Conservation (phyloP, 2,888 invertebrate genomes). For the Hydriomena furcata region DNA sequence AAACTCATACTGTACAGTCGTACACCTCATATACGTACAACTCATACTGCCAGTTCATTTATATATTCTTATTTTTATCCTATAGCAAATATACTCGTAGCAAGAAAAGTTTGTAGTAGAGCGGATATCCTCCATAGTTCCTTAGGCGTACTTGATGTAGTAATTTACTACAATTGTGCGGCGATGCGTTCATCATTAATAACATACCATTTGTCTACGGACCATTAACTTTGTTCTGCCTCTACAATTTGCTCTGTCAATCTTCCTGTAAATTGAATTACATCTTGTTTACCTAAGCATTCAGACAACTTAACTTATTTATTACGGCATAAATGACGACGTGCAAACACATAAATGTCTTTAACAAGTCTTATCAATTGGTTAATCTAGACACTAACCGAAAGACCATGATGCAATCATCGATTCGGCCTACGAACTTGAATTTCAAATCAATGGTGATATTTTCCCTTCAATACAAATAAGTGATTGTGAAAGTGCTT, state of each 20-base stretch:
- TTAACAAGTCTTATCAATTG: background rate
- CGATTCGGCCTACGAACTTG: too few relatives aligned
- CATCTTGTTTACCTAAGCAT: slow-evolving; percentile 1
- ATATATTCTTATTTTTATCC: background rate
- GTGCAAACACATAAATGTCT: background rate
- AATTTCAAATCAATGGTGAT: slow-evolving; percentile 2
- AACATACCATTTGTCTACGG: slow-evolving; percentile 25
- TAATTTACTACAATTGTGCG: slow-evolving; percentile 21
- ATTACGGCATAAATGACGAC: background rate
- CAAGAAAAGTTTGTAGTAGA: background rate
- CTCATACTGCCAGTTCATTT: too few relatives aligned
- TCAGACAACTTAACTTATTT: background rate
- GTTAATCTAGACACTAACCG: too few relatives aligned
- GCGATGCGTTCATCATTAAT: slow-evolving; percentile 18
- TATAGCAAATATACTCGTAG: background rate
- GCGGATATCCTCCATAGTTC: slow-evolving; percentile 34
- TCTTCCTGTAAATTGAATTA: slow-evolving; percentile 5
- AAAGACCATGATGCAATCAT: too few relatives aligned
- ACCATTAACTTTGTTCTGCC: slow-evolving; percentile 24
- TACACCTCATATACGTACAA: too few relatives aligned
- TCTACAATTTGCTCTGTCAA: slow-evolving; percentile 20
- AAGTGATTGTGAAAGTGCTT: slow-evolving; percentile 32
- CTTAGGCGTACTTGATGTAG: slow-evolving; percentile 25
- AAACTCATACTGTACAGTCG: too few relatives aligned
- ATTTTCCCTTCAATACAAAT: slow-evolving; percentile 21